A percentile compares a stretch with the other conserved stretches of the same genome.
phyloP scores from a whole-genome alignment of 2,113 vertebrate species.

The Syngnathoides biaculeatus region DNA sequence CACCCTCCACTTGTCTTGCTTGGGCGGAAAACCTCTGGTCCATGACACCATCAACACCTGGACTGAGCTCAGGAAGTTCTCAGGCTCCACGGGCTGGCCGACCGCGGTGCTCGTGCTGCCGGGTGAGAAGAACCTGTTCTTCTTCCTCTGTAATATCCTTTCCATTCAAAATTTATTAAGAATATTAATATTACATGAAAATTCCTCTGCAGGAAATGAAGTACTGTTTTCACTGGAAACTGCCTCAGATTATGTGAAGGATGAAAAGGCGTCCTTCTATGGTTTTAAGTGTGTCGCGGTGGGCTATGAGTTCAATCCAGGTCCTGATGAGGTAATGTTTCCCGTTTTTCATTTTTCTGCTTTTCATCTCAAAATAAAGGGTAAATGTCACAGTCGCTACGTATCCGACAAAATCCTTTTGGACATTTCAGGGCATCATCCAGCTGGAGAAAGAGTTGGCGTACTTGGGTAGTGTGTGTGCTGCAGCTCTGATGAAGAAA shows the following conservation, averaged over 20 bases:
- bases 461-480: conserved; percentile 92
- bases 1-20: conserved; percentile 81
- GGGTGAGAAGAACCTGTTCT: conserved; percentile 66
- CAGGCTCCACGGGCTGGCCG: conserved; percentile 91
- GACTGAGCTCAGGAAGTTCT: conserved; percentile 96
- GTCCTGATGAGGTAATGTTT: conserved; percentile 85
- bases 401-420: conserved; percentile 7
- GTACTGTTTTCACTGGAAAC: conserved; percentile 96
- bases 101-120: conserved; percentile 90
- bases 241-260: conserved; percentile 98
- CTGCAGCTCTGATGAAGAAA: conserved; percentile 98
- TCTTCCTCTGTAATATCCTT: neutral
- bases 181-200: neutral
- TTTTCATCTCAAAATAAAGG: neutral
- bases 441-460: conserved; percentile 96
- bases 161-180: neutral
- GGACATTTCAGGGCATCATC: conserved; percentile 85
- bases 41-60: conserved; percentile 96
- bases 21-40: conserved; percentile 83
- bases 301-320: conserved; percentile 96
- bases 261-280: conserved; percentile 95
- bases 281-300: conserved; percentile 97
- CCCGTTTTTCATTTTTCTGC: neutral
- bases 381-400: neutral
- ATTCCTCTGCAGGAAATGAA: conserved; percentile 84